Conservation (phyloP, 2,113 vertebrate species). For the Mustela nigripes region DNA sequence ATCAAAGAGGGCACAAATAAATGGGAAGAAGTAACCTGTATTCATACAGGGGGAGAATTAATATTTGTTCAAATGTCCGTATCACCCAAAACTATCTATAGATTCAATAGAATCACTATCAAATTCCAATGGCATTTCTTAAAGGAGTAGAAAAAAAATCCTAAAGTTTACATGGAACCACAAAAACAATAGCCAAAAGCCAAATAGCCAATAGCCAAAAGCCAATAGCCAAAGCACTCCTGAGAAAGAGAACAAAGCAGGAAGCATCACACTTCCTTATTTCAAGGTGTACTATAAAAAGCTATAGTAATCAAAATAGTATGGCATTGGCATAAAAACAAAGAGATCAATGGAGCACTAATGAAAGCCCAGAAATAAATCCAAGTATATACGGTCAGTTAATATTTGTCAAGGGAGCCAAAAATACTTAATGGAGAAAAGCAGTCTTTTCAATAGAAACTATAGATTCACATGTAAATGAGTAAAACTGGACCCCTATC, state of each 20-base stretch:
- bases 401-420: background rate
- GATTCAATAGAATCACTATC: background rate
- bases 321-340: background rate
- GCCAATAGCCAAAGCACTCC: background rate
- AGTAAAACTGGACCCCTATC: background rate
- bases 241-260: background rate
- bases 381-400: background rate
- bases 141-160: background rate
- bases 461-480: background rate
- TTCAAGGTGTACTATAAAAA: background rate
- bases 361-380: background rate
- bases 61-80: background rate
- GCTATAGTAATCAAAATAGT: background rate
- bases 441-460: background rate
- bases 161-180: background rate
- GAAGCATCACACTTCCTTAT: background rate
- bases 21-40: background rate
- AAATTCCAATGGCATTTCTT: background rate
- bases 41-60: background rate
- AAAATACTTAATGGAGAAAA: background rate
- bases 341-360: background rate
- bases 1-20: background rate
- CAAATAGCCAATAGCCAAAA: no score
- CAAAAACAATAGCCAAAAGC: background rate
- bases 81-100: background rate